Evolutionary conservation across 53 echinoderm and acorn worm genomes (phyloP).

Genomic region (Paracentrotus lividus): DNA sequence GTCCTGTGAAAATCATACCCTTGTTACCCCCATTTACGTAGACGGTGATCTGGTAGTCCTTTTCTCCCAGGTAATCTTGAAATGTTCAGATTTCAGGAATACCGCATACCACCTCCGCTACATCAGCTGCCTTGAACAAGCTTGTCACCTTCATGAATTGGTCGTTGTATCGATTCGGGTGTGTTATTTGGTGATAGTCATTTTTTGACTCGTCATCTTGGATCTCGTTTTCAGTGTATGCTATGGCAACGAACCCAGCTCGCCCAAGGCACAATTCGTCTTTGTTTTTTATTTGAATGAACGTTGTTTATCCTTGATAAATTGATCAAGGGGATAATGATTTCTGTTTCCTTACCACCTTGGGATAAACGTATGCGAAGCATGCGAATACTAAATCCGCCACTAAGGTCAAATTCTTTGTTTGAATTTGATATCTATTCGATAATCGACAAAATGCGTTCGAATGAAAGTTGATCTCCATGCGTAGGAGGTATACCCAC

Average conservation of each 20-base stretch:
- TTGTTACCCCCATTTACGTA: neutral
- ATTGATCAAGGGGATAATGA: neutral
- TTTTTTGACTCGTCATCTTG: neutral
- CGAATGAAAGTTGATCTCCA: neutral
- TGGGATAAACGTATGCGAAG: neutral
- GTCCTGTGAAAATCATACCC: constrained; percentile 22
- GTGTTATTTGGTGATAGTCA: neutral
- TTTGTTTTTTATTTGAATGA: neutral
- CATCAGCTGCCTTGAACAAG: neutral
- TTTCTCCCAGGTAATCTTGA: neutral
- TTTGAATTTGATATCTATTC: constrained; percentile 35
- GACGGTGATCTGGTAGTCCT: constrained; percentile 32
- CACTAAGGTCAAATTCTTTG: neutral
- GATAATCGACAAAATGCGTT: neutral
- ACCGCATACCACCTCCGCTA: constrained; percentile 11
- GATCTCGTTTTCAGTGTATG: constrained; percentile 3
- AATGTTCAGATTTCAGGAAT: constrained; percentile 47
- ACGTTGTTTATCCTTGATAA: neutral
- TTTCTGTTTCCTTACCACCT: neutral
- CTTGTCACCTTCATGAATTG: too few species aligned
- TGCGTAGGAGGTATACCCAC: too few species aligned
- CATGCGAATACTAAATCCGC: neutral
- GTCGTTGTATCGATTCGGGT: neutral
- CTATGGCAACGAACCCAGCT: constrained; percentile 46
- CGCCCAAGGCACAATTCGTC: neutral